Percentiles rank a stretch among this genome's conserved stretches.
Evolutionary conservation across 92 coral and sea anemone species (phyloP).

Genomic region (Phenganax marumi): DNA sequence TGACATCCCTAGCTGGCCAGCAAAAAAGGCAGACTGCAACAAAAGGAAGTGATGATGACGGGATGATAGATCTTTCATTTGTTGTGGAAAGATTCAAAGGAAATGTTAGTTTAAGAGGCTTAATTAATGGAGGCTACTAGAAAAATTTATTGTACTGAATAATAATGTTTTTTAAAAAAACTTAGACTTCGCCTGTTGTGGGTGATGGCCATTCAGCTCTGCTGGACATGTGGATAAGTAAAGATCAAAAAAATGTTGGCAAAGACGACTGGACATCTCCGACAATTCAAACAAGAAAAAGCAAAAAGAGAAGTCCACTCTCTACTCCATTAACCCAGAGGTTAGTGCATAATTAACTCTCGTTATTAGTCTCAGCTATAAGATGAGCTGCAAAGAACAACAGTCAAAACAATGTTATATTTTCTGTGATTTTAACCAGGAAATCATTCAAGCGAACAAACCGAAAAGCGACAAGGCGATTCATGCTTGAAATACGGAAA

Average conservation of each 20-base stretch:
- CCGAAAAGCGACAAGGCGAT: constrained; percentile 23
- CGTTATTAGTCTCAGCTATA: neutral
- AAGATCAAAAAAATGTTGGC: constrained; percentile 15
- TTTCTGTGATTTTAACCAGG: constrained; percentile 2
- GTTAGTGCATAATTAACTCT: neutral
- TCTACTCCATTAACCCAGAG: constrained; percentile 37
- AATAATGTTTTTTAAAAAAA: neutral
- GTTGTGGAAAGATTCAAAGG: constrained; percentile 28
- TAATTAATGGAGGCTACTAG: neutral
- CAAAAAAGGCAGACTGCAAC: neutral
- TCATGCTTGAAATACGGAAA: constrained; percentile 40
- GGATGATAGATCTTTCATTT: constrained; percentile 17
- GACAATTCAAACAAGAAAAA: constrained; percentile 7
- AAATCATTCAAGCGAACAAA: constrained; percentile 13
- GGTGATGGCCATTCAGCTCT: neutral
- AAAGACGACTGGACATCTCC: constrained; percentile 29
- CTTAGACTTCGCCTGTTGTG: constrained; percentile 33
- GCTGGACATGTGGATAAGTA: constrained; percentile 37
- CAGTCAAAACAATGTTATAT: neutral
- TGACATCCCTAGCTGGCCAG: neutral
- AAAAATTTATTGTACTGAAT: neutral
- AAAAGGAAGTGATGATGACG: neutral
- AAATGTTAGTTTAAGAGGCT: constrained; percentile 20
- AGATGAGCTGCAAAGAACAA: neutral
- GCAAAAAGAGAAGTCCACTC: neutral